These are phyloP conservation scores for Dipodomys ordii DNA, from an alignment of 2,113 vertebrate genomes.

Conservation along the genomic window DNA sequence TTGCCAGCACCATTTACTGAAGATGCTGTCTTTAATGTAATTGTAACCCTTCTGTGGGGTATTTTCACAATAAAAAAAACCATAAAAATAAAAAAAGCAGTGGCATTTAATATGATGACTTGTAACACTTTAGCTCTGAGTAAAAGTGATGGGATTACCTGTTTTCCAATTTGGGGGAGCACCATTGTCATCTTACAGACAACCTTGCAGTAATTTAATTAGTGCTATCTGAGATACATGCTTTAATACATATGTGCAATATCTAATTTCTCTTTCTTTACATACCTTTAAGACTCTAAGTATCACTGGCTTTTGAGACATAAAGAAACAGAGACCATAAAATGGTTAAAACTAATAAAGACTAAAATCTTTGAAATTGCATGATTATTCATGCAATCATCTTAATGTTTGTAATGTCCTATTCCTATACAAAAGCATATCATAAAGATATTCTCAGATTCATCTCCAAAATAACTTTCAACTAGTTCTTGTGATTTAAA, in stretches of 20 bases:
- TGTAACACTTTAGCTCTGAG: neutral
- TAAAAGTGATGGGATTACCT: neutral
- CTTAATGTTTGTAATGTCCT: neutral
- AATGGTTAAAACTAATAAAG: conserved; percentile 1
- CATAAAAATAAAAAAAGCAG: neutral
- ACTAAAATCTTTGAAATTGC: neutral
- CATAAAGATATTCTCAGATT: neutral
- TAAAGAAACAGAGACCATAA: neutral
- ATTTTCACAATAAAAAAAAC: no score
- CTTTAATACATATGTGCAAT: neutral
- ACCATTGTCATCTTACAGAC: neutral
- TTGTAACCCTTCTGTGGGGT: no score
- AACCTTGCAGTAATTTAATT: neutral
- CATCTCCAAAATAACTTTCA: neutral
- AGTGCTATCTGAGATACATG: neutral
- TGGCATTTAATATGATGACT: neutral
- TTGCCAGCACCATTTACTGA: no score
- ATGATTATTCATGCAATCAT: neutral
- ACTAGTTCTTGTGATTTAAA: neutral
- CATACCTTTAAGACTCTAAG: neutral
- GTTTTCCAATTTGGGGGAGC: neutral
- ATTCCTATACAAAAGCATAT: neutral
- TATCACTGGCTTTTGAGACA: neutral
- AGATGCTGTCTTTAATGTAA: no score
- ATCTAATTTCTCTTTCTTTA: neutral